Evolutionary conservation across 2,888 invertebrate species (phyloP).

Genomic region (Limenitis camilla): DNA sequence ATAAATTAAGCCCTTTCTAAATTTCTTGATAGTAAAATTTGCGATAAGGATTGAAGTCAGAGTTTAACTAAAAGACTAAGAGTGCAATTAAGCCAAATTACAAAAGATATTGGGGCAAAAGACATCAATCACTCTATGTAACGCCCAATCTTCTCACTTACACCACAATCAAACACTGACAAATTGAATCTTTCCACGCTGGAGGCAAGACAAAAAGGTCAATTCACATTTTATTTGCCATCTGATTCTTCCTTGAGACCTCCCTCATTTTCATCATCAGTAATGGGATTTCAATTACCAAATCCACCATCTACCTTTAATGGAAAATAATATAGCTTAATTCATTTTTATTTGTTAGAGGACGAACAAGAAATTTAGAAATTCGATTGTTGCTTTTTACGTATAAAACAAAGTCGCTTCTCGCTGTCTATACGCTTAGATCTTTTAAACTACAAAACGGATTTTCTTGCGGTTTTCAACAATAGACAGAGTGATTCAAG

Average conservation of each 20-base stretch:
- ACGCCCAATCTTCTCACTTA: constrained; percentile 7
- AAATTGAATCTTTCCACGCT: constrained; percentile 68
- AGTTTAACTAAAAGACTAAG: too few relatives aligned
- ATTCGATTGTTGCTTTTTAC: too few relatives aligned
- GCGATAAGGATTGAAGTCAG: too few relatives aligned
- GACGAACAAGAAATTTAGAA: too few relatives aligned
- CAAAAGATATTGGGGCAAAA: background rate
- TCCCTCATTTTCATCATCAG: constrained; percentile 47
- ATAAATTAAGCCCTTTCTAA: too few relatives aligned
- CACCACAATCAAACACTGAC: constrained; percentile 42
- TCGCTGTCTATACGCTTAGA: too few relatives aligned
- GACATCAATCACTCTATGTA: background rate
- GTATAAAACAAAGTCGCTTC: too few relatives aligned
- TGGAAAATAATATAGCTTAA: constrained; percentile 5
- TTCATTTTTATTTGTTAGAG: background rate
- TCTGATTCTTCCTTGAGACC: constrained; percentile 48
- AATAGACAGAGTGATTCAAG: too few relatives aligned
- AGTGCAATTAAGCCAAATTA: background rate
- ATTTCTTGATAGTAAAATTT: too few relatives aligned
- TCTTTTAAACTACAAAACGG: too few relatives aligned
- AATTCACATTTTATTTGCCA: constrained; percentile 65
- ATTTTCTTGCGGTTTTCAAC: too few relatives aligned
- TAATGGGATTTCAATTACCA: constrained; percentile 56
- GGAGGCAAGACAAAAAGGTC: constrained; percentile 61
- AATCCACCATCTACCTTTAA: constrained; percentile 13